These are phyloP conservation scores for Holothuria glaberrima DNA, from an alignment of 35 echinoderm and acorn worm species.

Conservation along the genomic window DNA sequence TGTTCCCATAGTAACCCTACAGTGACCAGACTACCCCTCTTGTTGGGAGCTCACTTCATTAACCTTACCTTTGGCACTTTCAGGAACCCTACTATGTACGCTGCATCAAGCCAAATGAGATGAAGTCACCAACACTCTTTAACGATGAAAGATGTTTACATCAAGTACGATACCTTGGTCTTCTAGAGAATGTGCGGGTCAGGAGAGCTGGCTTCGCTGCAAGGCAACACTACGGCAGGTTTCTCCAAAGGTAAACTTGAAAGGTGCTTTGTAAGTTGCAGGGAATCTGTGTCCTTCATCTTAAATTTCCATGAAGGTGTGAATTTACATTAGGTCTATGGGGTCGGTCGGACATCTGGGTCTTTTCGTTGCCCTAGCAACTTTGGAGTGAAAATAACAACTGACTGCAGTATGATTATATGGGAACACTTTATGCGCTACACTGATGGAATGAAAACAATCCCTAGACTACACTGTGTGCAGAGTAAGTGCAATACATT, in stretches of 20 bases:
- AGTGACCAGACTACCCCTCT: not conserved
- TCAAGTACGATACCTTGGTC: constrained; percentile 94
- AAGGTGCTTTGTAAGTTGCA: too few relatives aligned
- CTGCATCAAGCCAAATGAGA: constrained; percentile 98
- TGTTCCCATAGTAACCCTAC: too few relatives aligned
- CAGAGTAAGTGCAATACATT: too few relatives aligned
- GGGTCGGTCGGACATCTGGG: too few relatives aligned
- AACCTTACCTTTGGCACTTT: not conserved
- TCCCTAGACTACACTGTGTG: too few relatives aligned
- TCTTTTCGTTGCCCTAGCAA: too few relatives aligned
- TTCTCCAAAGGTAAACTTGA: constrained; percentile 79
- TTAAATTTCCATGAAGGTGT: not conserved
- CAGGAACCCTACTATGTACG: constrained; percentile 96
- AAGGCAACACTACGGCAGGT: constrained; percentile 87
- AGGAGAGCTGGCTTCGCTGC: constrained; percentile 87
- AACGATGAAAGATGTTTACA: constrained; percentile 82
- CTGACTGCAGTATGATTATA: too few relatives aligned
- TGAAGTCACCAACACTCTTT: constrained; percentile 90
- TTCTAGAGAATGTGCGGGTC: constrained; percentile 92
- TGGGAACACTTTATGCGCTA: too few relatives aligned
- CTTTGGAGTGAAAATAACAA: too few relatives aligned
- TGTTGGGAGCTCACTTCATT: too few relatives aligned
- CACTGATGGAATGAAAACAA: too few relatives aligned
- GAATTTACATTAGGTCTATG: not conserved
- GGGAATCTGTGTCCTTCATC: not conserved